Evolutionary conservation across 2,113 vertebrate species (phyloP).

Genomic region (Oceanodroma tethys): DNA sequence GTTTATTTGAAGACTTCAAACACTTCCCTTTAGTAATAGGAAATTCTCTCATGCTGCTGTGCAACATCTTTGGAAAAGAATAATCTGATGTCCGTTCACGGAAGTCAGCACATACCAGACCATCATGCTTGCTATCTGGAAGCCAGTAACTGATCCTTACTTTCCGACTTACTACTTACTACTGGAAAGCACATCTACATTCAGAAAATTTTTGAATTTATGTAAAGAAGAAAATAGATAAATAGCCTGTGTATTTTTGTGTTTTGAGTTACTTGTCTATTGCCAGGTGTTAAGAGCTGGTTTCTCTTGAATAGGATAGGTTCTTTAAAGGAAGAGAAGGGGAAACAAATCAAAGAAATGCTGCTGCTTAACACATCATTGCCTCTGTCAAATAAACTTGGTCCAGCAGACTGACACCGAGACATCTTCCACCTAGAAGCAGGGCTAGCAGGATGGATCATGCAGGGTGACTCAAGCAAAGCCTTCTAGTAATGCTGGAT

Average conservation of each 20-base stretch:
- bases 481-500: not conserved
- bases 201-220: not conserved
- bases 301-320: not conserved
- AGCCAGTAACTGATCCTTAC: not conserved
- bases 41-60: not conserved
- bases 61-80: not conserved
- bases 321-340: not conserved
- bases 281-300: not conserved
- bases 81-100: not conserved
- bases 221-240: not conserved
- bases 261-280: not conserved
- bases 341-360: not conserved
- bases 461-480: fast-evolving
- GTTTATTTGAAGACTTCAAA: not conserved
- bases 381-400: not conserved
- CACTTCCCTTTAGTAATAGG: not conserved
- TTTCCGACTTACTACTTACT: not conserved
- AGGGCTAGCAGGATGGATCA: not conserved
- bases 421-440: not conserved
- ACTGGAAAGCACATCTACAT: not conserved
- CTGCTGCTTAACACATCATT: not conserved
- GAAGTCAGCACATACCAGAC: not conserved
- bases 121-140: not conserved
- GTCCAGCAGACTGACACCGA: not conserved
- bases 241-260: not conserved